These are phyloP conservation scores for Tiaroga cobitis DNA, from an alignment of 2,797 vertebrate genomes.

Conservation along the genomic window DNA sequence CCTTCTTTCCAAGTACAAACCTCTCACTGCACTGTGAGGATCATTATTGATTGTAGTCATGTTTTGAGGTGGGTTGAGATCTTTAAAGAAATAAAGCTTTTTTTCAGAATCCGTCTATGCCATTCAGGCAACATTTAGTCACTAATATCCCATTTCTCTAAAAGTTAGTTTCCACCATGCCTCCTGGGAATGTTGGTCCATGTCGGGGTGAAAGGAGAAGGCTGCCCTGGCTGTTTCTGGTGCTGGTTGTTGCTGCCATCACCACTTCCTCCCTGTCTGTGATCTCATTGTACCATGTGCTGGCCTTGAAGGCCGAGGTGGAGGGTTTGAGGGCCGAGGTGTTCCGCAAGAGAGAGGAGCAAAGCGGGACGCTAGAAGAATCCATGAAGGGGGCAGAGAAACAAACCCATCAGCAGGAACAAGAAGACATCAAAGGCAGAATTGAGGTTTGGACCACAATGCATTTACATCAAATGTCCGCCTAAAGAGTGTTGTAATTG, in stretches of 20 bases:
- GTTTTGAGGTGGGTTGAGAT: constrained; percentile 37
- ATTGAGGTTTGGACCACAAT: constrained; percentile 66
- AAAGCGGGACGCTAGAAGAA: constrained; percentile 35
- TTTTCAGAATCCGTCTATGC: neutral
- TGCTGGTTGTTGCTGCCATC: constrained; percentile 80
- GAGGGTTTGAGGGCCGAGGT: constrained; percentile 80
- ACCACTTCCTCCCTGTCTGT: constrained; percentile 85
- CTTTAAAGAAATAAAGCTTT: neutral
- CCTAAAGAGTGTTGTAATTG: neutral
- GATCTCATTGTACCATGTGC: constrained; percentile 83
- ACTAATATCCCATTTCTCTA: neutral
- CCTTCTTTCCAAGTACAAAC: neutral
- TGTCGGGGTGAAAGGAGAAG: constrained; percentile 34
- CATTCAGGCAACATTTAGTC: neutral
- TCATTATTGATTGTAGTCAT: neutral
- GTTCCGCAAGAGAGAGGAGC: constrained; percentile 70
- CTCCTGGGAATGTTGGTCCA: neutral
- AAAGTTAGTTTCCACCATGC: constrained; percentile 35
- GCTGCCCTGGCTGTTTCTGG: constrained; percentile 71
- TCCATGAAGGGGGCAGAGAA: constrained; percentile 10
- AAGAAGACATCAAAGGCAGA: constrained; percentile 50
- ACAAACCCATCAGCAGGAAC: constrained; percentile 26
- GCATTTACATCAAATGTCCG: neutral
- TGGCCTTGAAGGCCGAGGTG: constrained; percentile 86
- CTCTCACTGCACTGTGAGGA: neutral